Evolutionary conservation across 2,113 vertebrate species (phyloP), one percentile per base, ranked within the genome.

Genomic region (Chamaea fasciata): DNA sequence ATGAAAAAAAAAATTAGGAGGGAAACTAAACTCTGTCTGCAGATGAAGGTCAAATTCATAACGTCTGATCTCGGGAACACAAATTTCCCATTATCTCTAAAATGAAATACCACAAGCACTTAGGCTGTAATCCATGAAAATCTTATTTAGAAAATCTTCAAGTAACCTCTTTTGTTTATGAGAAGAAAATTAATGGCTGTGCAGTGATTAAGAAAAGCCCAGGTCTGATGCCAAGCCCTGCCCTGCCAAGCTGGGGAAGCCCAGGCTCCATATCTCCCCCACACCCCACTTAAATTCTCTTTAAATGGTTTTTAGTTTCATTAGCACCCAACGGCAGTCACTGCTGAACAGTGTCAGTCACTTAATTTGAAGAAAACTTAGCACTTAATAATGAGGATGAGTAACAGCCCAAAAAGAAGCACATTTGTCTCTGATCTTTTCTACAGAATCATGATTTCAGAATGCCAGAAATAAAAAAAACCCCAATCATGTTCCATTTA

Each of bases 171-270:
- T 70, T 28, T 63, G 16, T 12, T 81, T 71, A 47, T 39, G 24
- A 83, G 28, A 74, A 52, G 14, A 30, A 50, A 59, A 68, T 63
- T 39, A 55, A 74, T 15, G 20, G 2, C 30, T 68, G 9, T 37
- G 6, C 11, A 69, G 22, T 20, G 11, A 33, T 22, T 15, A 31
- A 56, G 39, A 49, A 42, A 81, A 33, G 30, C 14, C 17, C 41
- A 69, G 6, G 7, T 33, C 23, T 77, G 55, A 46, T 56, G 47
- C 56, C 41, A 69, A 14, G 14, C 8, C 10, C 23, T 57, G 47
- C 39, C 24, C 71, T 56, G 22, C 30, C 19, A 37, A 17, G 28
- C 28, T 0, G 0, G 20, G 17, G 27, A 57, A 6, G 1, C 11
- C 24, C n/a, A 53, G 44, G 15, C 7, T 21, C 33, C 2, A 2